phyloP scores from a whole-genome alignment of 2,888 invertebrate species.

The Griposia aprilina region DNA sequence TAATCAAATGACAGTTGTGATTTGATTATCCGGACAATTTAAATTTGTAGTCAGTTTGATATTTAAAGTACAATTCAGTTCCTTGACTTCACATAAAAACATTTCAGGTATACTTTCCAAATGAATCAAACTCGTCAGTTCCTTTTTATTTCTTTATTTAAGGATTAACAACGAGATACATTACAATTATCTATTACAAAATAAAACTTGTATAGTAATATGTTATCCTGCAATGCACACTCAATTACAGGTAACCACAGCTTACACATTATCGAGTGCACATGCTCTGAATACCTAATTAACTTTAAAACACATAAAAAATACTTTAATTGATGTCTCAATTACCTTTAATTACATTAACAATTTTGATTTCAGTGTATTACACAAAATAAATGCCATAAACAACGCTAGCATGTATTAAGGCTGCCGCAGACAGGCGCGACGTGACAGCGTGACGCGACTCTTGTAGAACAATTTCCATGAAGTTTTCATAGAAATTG shows the following conservation, averaged over 20 bases:
- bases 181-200: too few relatives aligned
- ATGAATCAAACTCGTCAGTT: background rate
- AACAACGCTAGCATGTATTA: background rate
- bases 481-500: too few relatives aligned
- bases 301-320: too few relatives aligned
- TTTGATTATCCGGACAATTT: background rate
- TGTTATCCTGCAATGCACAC: too few relatives aligned
- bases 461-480: too few relatives aligned
- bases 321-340: background rate
- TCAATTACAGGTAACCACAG: too few relatives aligned
- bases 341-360: background rate
- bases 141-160: background rate
- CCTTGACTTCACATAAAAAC: background rate
- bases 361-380: background rate
- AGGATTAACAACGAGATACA: too few relatives aligned
- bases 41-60: background rate
- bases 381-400: slow-evolving; percentile 10
- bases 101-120: background rate
- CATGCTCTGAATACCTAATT: too few relatives aligned
- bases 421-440: too few relatives aligned
- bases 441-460: too few relatives aligned
- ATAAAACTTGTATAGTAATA: too few relatives aligned
- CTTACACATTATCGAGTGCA: too few relatives aligned
- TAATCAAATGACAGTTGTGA: background rate
- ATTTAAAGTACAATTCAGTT: background rate